A percentile compares a stretch with the other conserved stretches of the same genome.
phyloP scores from a whole-genome alignment of 2,797 vertebrate genomes.

The Sparidentex hasta region DNA sequence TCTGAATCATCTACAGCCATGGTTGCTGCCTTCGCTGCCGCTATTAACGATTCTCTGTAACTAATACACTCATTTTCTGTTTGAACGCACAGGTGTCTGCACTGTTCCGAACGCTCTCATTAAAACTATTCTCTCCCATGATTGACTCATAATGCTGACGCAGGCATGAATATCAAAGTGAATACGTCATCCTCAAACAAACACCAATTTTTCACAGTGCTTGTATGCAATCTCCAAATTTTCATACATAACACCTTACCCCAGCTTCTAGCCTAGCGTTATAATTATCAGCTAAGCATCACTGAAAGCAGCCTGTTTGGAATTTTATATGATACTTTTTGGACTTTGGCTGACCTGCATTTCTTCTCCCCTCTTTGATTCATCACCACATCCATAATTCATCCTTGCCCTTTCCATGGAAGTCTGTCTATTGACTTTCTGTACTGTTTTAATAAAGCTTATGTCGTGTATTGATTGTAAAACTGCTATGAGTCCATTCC shows the following conservation, averaged over 20 bases:
- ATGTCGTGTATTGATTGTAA: constrained; percentile 62
- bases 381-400: constrained; percentile 60
- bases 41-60: constrained; percentile 50
- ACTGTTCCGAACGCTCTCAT: constrained; percentile 45
- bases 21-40: background rate
- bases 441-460: constrained; percentile 61
- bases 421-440: constrained; percentile 61
- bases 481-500: constrained; percentile 15
- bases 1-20: constrained; percentile 57
- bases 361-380: constrained; percentile 26
- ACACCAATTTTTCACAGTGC: constrained; percentile 11
- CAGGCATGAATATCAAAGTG: constrained; percentile 31
- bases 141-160: constrained; percentile 58
- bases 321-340: constrained; percentile 43
- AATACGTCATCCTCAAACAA: constrained; percentile 36
- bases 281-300: background rate
- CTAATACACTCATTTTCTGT: constrained; percentile 64
- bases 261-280: background rate
- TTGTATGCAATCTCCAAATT: constrained; percentile 25
- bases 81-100: constrained; percentile 62
- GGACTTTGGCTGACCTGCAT: constrained; percentile 57
- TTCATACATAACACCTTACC: constrained; percentile 1
- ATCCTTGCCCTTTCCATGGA: constrained; percentile 62
- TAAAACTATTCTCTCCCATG: constrained; percentile 53
- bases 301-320: constrained; percentile 18